Conservation (phyloP, 2,113 vertebrate genomes). For the Hystrix brachyura region DNA sequence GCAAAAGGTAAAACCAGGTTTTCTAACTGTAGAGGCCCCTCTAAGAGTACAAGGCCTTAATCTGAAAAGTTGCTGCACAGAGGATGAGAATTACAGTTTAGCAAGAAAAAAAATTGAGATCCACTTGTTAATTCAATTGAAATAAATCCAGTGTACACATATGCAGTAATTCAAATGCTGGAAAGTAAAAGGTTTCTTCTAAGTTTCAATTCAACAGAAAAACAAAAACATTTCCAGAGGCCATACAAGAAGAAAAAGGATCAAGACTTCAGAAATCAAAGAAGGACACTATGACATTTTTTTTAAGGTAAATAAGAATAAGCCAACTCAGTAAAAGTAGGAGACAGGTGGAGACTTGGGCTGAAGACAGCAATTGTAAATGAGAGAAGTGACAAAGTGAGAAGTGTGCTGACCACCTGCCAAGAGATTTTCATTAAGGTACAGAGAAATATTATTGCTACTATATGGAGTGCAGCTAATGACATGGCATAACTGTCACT, state of each 20-base stretch:
- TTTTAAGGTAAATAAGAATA: slow-evolving; percentile 30
- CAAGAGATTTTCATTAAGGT: slow-evolving; percentile 47
- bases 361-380: background rate
- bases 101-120: slow-evolving; percentile 47
- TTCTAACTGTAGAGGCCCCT: background rate
- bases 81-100: background rate
- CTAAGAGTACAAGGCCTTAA: background rate
- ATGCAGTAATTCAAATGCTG: slow-evolving; percentile 4
- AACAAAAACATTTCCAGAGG: background rate
- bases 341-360: background rate
- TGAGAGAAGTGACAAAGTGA: background rate
- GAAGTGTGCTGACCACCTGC: background rate
- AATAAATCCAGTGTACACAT: slow-evolving; percentile 28
- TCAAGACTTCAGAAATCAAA: slow-evolving; percentile 6
- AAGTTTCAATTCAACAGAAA: background rate
- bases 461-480: slow-evolving; percentile 1
- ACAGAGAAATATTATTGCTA: slow-evolving; percentile 38
- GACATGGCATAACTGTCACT: background rate
- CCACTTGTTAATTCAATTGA: slow-evolving; percentile 9
- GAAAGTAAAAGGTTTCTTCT: background rate
- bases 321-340: background rate
- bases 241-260: background rate
- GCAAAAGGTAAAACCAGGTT: background rate
- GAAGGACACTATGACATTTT: background rate
- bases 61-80: background rate